phyloP scores from a whole-genome alignment of 2,797 vertebrate genomes.

The Scomberomorus guttatus region DNA sequence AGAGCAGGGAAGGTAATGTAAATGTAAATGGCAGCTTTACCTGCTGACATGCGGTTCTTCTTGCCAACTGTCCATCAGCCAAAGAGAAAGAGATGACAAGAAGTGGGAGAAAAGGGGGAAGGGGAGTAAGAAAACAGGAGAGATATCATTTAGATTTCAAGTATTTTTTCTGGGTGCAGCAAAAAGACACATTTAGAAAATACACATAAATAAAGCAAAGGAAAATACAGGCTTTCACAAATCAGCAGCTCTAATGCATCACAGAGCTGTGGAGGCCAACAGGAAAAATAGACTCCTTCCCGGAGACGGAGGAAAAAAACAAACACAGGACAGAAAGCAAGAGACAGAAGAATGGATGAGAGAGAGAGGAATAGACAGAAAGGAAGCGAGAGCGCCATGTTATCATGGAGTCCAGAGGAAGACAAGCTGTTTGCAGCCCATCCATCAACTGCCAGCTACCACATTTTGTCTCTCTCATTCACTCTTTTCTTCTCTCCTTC shows the following conservation, averaged over 20 bases:
- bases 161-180: constrained; percentile 40
- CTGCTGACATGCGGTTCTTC: constrained; percentile 82
- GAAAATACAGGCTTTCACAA: constrained; percentile 50
- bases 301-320: constrained; percentile 32
- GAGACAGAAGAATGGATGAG: constrained; percentile 52
- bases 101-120: constrained; percentile 41
- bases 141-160: constrained; percentile 70
- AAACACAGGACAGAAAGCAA: constrained; percentile 43
- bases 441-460: constrained; percentile 70
- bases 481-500: constrained; percentile 36
- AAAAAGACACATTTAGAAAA: constrained; percentile 56
- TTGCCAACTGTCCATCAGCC: constrained; percentile 84
- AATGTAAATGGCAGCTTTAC: constrained; percentile 79
- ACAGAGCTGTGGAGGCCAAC: constrained; percentile 22
- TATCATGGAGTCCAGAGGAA: constrained; percentile 75
- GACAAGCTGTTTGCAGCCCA: constrained; percentile 67
- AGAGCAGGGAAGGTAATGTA: constrained; percentile 55
- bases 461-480: constrained; percentile 63
- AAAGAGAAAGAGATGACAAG: constrained; percentile 63
- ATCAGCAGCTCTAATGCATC: constrained; percentile 44
- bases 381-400: constrained; percentile 49
- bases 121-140: constrained; percentile 29
- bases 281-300: constrained; percentile 26
- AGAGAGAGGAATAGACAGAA: constrained; percentile 36
- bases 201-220: constrained; percentile 37